Evolutionary conservation across 2,797 vertebrate genomes (phyloP).

Genomic region (Vespertilio murinus): DNA sequence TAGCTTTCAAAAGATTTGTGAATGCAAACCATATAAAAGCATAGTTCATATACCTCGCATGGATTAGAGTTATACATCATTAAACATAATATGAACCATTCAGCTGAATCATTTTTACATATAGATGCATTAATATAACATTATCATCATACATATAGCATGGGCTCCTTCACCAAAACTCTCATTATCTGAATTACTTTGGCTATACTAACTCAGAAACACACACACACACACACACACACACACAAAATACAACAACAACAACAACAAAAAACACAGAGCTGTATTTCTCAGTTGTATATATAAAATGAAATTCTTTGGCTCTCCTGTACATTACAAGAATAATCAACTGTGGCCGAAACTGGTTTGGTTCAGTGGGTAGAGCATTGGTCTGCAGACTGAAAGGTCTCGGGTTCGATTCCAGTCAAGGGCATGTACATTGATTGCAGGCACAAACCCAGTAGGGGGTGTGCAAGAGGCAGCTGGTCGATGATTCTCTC

Average conservation of each 20-base stretch:
- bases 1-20: background rate
- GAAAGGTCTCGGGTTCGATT: no score
- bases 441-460: no score
- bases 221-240: no score
- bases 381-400: no score
- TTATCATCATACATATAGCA: background rate
- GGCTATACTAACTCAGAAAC: background rate
- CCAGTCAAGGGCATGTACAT: no score
- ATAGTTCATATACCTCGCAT: background rate
- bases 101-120: background rate
- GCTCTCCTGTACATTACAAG: background rate
- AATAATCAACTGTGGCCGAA: background rate
- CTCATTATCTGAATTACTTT: slow-evolving; percentile 15
- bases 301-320: background rate
- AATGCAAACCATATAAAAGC: background rate
- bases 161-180: background rate
- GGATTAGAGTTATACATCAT: background rate
- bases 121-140: background rate
- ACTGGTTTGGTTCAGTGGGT: no score
- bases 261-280: background rate
- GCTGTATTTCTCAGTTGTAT: background rate
- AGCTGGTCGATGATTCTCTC: no score
- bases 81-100: background rate
- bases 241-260: no score
- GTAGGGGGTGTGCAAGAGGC: no score